Conservation (phyloP, 2,797 vertebrate species). For the Phataginus tricuspis region DNA sequence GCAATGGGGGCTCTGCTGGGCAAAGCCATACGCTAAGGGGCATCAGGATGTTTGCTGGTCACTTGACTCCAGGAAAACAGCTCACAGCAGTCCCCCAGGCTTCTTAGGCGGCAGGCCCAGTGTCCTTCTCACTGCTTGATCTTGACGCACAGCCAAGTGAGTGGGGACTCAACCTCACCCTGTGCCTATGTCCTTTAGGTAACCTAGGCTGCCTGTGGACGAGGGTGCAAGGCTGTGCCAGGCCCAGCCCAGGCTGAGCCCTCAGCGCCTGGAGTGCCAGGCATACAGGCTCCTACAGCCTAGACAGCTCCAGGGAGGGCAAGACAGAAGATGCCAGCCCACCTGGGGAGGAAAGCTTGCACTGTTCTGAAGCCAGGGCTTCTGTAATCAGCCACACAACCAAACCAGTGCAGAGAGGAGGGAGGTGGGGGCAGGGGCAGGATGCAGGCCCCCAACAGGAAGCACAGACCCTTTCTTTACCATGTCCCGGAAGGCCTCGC, state of each 20-base stretch:
- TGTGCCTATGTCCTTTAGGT: conserved; percentile 17
- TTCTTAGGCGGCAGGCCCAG: not conserved
- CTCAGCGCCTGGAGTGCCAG: not conserved
- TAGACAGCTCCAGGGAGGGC: not conserved
- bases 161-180: not conserved
- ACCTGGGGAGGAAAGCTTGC: not conserved
- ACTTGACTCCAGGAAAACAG: conserved; percentile 63
- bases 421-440: not conserved
- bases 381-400: not conserved
- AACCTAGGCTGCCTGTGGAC: not conserved
- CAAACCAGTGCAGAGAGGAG: not conserved
- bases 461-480: not conserved
- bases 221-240: not conserved
- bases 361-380: not conserved
- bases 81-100: not conserved
- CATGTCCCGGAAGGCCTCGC: not conserved
- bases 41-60: conserved; percentile 44
- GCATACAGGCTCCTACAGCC: not conserved
- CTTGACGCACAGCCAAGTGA: not conserved
- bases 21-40: conserved; percentile 12
- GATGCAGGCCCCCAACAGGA: not conserved
- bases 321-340: not conserved
- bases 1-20: not conserved
- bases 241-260: not conserved
- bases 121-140: conserved; percentile 37